phyloP scores from a whole-genome alignment of 2,797 vertebrate species.

The Takifugu rubripes region DNA sequence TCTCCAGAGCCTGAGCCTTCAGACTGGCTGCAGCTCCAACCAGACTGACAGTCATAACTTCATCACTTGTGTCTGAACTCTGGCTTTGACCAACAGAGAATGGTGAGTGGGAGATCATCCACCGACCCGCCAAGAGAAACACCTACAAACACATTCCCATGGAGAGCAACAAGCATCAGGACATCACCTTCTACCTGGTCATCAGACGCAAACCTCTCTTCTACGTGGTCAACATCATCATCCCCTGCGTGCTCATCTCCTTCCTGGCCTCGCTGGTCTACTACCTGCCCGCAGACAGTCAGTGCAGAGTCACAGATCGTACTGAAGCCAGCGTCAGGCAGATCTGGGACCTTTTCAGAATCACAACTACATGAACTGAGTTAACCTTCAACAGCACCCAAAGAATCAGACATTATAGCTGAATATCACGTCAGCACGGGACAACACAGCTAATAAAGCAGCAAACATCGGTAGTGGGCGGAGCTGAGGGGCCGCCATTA shows the following conservation, averaged over 20 bases:
- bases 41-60: no score
- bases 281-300: slow-evolving; percentile 93
- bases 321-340: no score
- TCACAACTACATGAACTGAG: no score
- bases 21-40: no score
- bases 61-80: not conserved
- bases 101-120: slow-evolving; percentile 95
- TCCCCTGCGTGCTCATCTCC: slow-evolving; percentile 93
- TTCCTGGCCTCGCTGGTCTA: slow-evolving; percentile 92
- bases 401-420: no score
- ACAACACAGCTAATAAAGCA: no score
- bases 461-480: no score
- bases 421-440: no score
- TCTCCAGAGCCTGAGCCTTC: no score
- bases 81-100: slow-evolving; percentile 76
- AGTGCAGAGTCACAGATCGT: slow-evolving; percentile 54
- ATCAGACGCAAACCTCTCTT: slow-evolving; percentile 97
- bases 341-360: no score
- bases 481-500: no score
- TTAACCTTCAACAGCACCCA: no score
- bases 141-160: slow-evolving; percentile 75
- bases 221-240: slow-evolving; percentile 95
- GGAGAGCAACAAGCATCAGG: slow-evolving; percentile 90
- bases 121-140: slow-evolving; percentile 88
- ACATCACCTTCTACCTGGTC: slow-evolving; percentile 96